These are phyloP conservation scores for Catocala nupta DNA, from an alignment of 2,888 invertebrate species.

Conservation along the genomic window DNA sequence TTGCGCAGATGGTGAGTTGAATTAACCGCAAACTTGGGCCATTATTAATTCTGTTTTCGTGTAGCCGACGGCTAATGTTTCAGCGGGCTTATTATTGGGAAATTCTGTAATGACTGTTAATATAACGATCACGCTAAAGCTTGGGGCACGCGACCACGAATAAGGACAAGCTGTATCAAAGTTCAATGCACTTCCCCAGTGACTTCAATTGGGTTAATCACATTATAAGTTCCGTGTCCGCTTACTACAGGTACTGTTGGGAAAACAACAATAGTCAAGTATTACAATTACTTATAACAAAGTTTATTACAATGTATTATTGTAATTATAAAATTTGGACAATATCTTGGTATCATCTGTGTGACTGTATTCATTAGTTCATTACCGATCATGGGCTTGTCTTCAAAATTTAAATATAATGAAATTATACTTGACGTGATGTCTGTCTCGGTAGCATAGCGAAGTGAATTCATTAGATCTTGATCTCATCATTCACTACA, in stretches of 20 bases:
- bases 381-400: too few species aligned
- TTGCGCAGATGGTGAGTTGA: constrained; percentile 76
- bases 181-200: constrained; percentile 64
- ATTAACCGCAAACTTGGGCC: constrained; percentile 78
- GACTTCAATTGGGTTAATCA: constrained; percentile 45
- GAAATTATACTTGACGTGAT: too few species aligned
- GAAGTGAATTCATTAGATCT: too few species aligned
- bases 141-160: constrained; percentile 73
- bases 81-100: constrained; percentile 81
- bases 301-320: constrained; percentile 14
- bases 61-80: constrained; percentile 79
- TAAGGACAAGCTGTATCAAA: constrained; percentile 61
- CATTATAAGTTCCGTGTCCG: constrained; percentile 34
- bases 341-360: too few species aligned
- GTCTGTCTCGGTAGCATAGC: too few species aligned
- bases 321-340: too few species aligned
- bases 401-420: too few species aligned
- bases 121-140: constrained; percentile 76
- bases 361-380: too few species aligned
- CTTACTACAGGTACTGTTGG: constrained; percentile 18
- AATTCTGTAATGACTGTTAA: constrained; percentile 85
- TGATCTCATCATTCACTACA: too few species aligned
- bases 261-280: constrained; percentile 26
- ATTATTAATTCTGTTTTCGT: constrained; percentile 84
- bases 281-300: constrained; percentile 40